phyloP scores from a whole-genome alignment of 37 sponge, comb jelly and placozoan genomes.

The Trichoplax adhaerens region DNA sequence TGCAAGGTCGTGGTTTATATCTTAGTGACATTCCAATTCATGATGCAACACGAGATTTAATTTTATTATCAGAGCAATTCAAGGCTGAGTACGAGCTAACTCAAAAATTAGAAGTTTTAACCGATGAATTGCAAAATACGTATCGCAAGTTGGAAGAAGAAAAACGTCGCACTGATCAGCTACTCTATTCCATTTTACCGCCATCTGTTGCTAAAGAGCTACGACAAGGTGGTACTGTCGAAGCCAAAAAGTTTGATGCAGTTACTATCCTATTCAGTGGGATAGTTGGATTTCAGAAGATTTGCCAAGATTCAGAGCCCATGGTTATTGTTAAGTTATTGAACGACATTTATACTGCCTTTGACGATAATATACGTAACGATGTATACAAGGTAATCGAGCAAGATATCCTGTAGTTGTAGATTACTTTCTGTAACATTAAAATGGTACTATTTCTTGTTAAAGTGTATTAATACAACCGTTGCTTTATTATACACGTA shows the following conservation, averaged over 20 bases:
- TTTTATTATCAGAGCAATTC: slow-evolving; percentile 58
- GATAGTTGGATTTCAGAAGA: slow-evolving; percentile 60
- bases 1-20: slow-evolving; percentile 16
- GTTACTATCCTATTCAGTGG: slow-evolving; percentile 76
- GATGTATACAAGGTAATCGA: slow-evolving; percentile 56
- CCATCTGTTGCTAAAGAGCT: slow-evolving; percentile 28
- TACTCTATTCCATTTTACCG: slow-evolving; percentile 60
- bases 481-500: too few relatives aligned
- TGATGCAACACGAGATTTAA: slow-evolving; percentile 69
- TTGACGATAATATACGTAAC: slow-evolving; percentile 39
- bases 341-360: slow-evolving; percentile 48
- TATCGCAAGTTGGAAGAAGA: slow-evolving; percentile 53
- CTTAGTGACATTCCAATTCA: slow-evolving; percentile 68
- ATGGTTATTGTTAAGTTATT: slow-evolving; percentile 53
- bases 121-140: slow-evolving; percentile 17
- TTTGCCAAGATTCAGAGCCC: slow-evolving; percentile 38
- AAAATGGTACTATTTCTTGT: too few relatives aligned
- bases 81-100: slow-evolving; percentile 32
- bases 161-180: slow-evolving; percentile 58
- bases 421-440: too few relatives aligned
- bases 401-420: background rate
- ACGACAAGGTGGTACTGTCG: slow-evolving; percentile 7
- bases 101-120: slow-evolving; percentile 46
- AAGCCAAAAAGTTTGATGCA: slow-evolving; percentile 12
- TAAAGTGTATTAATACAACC: too few relatives aligned